phyloP scores from a whole-genome alignment of 2,888 invertebrate species.

The Cerastis rubricosa region DNA sequence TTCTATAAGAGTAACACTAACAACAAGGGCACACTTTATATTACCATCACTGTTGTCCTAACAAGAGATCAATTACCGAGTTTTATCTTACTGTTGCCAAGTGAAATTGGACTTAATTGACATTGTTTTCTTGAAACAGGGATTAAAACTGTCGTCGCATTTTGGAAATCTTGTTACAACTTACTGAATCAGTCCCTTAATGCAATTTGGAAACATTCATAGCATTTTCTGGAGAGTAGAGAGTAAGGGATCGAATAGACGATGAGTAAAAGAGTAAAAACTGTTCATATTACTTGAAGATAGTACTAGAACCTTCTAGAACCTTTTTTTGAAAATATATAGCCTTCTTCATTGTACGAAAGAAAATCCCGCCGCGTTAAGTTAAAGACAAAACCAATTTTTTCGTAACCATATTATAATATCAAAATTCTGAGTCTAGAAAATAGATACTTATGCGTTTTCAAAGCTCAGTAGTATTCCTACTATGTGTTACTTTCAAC shows the following conservation, averaged over 20 bases:
- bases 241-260: not conserved
- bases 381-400: not conserved
- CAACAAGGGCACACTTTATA: not conserved
- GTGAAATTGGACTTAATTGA: conserved; percentile 47
- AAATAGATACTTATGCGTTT: not conserved
- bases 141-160: conserved; percentile 54
- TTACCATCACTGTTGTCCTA: conserved; percentile 12
- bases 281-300: not conserved
- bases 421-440: not conserved
- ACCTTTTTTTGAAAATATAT: not conserved
- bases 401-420: not conserved
- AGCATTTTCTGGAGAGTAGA: conserved; percentile 8
- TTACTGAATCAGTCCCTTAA: conserved; percentile 44
- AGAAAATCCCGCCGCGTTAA: not conserved
- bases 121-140: conserved; percentile 56
- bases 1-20: too few relatives aligned
- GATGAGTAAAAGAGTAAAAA: not conserved
- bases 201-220: conserved; percentile 39
- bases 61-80: conserved; percentile 46
- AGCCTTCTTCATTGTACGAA: not conserved
- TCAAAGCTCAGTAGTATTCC: not conserved
- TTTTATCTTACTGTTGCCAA: conserved; percentile 40
- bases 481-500: not conserved
- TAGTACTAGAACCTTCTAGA: not conserved
- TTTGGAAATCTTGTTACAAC: conserved; percentile 59